Conservation (phyloP, 2,113 vertebrate genomes). For the Bungarus multicinctus region DNA sequence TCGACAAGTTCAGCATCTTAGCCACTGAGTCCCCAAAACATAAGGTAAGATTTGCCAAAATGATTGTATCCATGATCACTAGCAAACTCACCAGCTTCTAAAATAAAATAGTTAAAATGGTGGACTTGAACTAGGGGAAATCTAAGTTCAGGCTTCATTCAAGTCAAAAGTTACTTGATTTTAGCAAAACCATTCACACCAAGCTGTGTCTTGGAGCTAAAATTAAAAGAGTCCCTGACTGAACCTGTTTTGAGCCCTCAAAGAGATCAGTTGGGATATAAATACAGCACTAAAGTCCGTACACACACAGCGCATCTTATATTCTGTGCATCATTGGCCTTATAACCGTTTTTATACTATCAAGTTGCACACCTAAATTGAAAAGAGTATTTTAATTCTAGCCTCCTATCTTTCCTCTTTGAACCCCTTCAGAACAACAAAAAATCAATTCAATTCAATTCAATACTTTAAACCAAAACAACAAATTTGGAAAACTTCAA, state of each 20-base stretch:
- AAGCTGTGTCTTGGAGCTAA: not conserved
- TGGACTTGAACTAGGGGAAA: not conserved
- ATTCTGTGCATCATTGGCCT: not conserved
- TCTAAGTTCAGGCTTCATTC: not conserved
- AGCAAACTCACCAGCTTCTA: not conserved
- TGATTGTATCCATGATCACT: too few species aligned
- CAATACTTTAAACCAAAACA: not conserved
- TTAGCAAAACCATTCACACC: not conserved
- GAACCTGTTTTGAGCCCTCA: not conserved
- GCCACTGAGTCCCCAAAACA: not conserved
- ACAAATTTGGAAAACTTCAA: not conserved
- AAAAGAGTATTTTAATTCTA: not conserved
- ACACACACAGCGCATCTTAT: not conserved
- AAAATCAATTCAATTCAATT: not conserved
- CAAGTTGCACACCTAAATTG: not conserved
- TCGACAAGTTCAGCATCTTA: too few species aligned
- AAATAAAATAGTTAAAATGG: not conserved
- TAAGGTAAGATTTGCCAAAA: not conserved
- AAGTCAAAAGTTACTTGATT: not conserved
- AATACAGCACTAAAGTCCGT: not conserved
- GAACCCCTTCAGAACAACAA: not conserved
- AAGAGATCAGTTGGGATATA: not conserved
- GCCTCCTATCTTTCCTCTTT: not conserved
- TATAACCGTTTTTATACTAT: not conserved
- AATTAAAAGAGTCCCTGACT: not conserved